Conservation (phyloP, 2,797 vertebrate genomes). For the Vultur gryphus region DNA sequence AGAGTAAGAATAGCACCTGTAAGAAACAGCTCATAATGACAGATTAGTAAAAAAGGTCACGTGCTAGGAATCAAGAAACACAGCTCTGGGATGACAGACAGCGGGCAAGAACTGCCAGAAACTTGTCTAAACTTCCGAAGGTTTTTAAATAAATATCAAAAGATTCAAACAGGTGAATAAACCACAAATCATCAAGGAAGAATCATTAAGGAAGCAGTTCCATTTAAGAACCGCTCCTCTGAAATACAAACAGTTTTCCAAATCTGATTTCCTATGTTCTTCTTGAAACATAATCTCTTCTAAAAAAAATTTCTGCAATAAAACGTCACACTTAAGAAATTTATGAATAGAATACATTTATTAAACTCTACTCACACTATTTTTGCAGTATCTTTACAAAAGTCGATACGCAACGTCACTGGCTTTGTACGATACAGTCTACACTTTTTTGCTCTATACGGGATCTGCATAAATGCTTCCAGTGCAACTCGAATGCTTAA, state of each 20-base stretch:
- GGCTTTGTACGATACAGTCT: conserved; percentile 81
- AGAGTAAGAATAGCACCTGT: background rate
- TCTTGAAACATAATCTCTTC: background rate
- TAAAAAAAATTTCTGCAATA: background rate
- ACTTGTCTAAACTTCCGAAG: background rate
- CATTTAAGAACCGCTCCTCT: background rate
- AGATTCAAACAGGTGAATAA: background rate
- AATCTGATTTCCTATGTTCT: background rate
- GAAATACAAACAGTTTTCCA: background rate
- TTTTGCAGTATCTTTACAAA: conserved; percentile 72
- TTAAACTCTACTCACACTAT: conserved; percentile 78
- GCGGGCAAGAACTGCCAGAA: background rate
- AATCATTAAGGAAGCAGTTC: background rate
- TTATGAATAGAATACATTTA: fast-evolving
- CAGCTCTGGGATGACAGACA: background rate
- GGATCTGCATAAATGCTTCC: conserved; percentile 81
- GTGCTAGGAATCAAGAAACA: background rate
- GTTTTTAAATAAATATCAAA: background rate
- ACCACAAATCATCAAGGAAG: background rate
- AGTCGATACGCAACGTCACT: conserved; percentile 77
- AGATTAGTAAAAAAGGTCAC: background rate
- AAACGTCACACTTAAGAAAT: background rate
- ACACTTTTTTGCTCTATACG: conserved; percentile 84
- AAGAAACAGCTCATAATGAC: background rate
- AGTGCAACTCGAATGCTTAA: conserved; percentile 78